phyloP scores from a whole-genome alignment of 1,140 invertebrate species.

The Mamestra configurata region DNA sequence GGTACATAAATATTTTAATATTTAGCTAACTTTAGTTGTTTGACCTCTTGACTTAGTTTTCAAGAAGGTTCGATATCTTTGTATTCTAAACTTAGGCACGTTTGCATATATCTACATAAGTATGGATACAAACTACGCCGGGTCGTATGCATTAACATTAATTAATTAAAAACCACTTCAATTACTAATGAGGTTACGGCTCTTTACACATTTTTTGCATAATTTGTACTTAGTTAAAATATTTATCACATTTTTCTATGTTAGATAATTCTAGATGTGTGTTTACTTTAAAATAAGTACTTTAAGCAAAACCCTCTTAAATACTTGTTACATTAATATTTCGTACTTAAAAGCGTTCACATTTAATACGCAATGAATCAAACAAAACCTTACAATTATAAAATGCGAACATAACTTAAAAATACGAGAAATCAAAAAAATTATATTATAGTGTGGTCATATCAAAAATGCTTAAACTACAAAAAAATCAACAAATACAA shows the following conservation, averaged over 20 bases:
- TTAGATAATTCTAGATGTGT: too few species aligned
- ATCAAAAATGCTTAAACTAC: too few species aligned
- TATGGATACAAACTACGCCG: background rate
- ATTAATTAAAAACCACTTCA: constrained; percentile 24
- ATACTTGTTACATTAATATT: too few species aligned
- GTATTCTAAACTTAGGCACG: background rate
- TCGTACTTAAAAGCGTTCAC: too few species aligned
- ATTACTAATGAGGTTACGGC: constrained; percentile 10
- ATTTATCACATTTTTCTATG: constrained; percentile 16
- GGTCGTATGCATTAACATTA: constrained; percentile 41
- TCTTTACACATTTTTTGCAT: background rate
- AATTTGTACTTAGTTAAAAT: background rate
- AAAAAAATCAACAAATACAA: background rate
- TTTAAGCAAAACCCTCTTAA: too few species aligned
- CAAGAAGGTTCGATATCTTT: background rate
- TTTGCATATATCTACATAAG: constrained; percentile 31
- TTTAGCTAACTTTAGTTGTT: background rate
- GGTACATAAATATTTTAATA: background rate
- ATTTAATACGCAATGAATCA: too few species aligned
- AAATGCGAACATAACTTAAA: too few species aligned
- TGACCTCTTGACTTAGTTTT: constrained; percentile 15
- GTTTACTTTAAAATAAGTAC: too few species aligned
- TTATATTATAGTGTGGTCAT: too few species aligned
- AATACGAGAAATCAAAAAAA: too few species aligned
- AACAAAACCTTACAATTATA: too few species aligned